These are phyloP conservation scores for Sebastes schlegelii DNA, from an alignment of 2,113 vertebrate genomes.

Conservation along the genomic window DNA sequence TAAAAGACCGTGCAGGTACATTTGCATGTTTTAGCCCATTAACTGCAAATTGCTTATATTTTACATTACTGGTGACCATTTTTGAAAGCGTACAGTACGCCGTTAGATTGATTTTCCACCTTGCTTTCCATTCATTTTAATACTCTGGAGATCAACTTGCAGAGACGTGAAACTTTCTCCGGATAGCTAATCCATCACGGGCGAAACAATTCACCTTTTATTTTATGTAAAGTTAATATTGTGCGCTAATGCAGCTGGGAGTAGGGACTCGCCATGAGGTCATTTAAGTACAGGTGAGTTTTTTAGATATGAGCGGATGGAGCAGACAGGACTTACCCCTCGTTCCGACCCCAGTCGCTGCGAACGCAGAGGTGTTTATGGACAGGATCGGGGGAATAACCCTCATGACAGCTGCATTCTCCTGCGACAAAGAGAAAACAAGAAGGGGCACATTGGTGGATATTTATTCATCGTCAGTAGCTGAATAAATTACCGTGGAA, in stretches of 20 bases:
- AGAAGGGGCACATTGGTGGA: slow-evolving; percentile 38
- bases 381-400: slow-evolving; percentile 91
- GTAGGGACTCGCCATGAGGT: not conserved
- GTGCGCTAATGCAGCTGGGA: slow-evolving; percentile 4
- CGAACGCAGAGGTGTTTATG: slow-evolving; percentile 95
- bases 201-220: slow-evolving; percentile 26
- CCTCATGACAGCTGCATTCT: slow-evolving; percentile 97
- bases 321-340: slow-evolving; percentile 88
- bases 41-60: slow-evolving; percentile 46
- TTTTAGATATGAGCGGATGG: slow-evolving; percentile 12
- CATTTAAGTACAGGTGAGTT: slow-evolving; percentile 1
- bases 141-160: slow-evolving; percentile 3
- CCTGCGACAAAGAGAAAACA: slow-evolving; percentile 81
- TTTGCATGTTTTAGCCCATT: slow-evolving; percentile 49
- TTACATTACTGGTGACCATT: slow-evolving; percentile 12
- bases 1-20: slow-evolving; percentile 17
- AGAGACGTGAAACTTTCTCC: slow-evolving; percentile 7
- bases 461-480: slow-evolving; percentile 53
- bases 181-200: slow-evolving; percentile 31
- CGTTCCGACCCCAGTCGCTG: slow-evolving; percentile 97
- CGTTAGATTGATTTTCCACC: slow-evolving; percentile 9
- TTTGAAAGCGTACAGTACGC: slow-evolving; percentile 4
- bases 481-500: slow-evolving; percentile 19
- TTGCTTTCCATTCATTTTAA: slow-evolving; percentile 23
- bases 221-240: slow-evolving; percentile 36